These are phyloP conservation scores for Hypotaenidia okinawae DNA, from an alignment of 2,797 vertebrate genomes.

Conservation along the genomic window DNA sequence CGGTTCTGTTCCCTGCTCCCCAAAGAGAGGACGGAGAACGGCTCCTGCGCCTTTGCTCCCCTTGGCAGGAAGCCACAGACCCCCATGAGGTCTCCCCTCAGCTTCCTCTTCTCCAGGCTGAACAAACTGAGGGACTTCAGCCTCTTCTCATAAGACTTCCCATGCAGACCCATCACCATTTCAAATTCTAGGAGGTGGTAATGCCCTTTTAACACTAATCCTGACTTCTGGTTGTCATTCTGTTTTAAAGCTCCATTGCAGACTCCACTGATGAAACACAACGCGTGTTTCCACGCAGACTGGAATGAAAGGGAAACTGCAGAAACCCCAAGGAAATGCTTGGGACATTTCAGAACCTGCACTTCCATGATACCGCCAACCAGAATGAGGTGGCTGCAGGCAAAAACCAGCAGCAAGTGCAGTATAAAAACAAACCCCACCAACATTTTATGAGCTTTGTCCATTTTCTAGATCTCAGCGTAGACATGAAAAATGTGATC, in stretches of 20 bases:
- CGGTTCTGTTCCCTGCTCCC: too few relatives aligned
- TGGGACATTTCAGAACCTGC: not conserved
- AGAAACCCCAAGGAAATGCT: not conserved
- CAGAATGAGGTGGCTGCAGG: not conserved
- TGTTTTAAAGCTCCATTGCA: not conserved
- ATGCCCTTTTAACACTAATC: not conserved
- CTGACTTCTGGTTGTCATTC: not conserved
- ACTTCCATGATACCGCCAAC: not conserved
- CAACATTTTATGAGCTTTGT: not conserved
- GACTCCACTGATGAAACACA: not conserved
- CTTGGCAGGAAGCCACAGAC: too few relatives aligned
- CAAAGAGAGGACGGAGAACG: too few relatives aligned
- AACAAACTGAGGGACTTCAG: too few relatives aligned
- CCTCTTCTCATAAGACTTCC: too few relatives aligned
- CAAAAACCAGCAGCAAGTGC: not conserved
- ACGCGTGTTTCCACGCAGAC: too few relatives aligned
- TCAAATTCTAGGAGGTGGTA: not conserved
- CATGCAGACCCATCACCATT: too few relatives aligned
- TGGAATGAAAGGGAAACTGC: not conserved
- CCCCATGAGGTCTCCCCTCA: too few relatives aligned
- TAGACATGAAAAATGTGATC: not conserved
- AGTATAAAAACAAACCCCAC: not conserved
- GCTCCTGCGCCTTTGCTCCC: too few relatives aligned
- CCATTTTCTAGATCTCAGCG: not conserved
- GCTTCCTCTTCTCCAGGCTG: too few relatives aligned